Percentiles rank a stretch among this genome's conserved stretches.
Conservation (phyloP, 2,797 vertebrate genomes). For the Chelmon rostratus region DNA sequence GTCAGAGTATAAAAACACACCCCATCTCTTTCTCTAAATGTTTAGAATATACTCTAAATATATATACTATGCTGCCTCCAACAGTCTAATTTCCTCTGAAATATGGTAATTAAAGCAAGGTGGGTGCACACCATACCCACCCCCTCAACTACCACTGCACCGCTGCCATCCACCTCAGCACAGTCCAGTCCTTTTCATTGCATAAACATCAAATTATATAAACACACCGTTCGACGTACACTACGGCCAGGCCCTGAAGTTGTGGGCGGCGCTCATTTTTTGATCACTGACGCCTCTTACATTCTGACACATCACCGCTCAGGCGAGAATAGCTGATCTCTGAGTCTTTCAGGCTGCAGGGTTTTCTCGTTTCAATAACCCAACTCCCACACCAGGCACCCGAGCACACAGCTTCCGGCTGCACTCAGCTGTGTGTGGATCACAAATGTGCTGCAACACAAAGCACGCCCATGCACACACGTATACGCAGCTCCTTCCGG, state of each 20-base stretch:
- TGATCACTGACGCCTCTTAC: slow-evolving; percentile 79
- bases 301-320: slow-evolving; percentile 81
- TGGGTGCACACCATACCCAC: slow-evolving; percentile 54
- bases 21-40: slow-evolving; percentile 65
- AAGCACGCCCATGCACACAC: slow-evolving; percentile 33
- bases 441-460: slow-evolving; percentile 31
- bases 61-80: slow-evolving; percentile 53
- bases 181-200: slow-evolving; percentile 65
- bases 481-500: slow-evolving; percentile 29
- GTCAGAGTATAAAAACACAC: slow-evolving; percentile 36
- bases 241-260: slow-evolving; percentile 53
- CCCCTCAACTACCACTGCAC: slow-evolving; percentile 51
- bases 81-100: slow-evolving; percentile 66
- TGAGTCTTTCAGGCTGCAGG: slow-evolving; percentile 74
- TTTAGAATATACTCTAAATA: slow-evolving; percentile 68
- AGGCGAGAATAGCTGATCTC: slow-evolving; percentile 81
- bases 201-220: slow-evolving; percentile 82
- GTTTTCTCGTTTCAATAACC: slow-evolving; percentile 74
- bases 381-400: slow-evolving; percentile 74
- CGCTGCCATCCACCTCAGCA: slow-evolving; percentile 55
- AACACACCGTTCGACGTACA: slow-evolving; percentile 70
- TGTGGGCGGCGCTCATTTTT: slow-evolving; percentile 81
- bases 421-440: slow-evolving; percentile 44
- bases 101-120: slow-evolving; percentile 70
- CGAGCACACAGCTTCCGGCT: slow-evolving; percentile 60